phyloP scores from a whole-genome alignment of 2,888 invertebrate genomes.

The Mesorhabditis spiculigera region DNA sequence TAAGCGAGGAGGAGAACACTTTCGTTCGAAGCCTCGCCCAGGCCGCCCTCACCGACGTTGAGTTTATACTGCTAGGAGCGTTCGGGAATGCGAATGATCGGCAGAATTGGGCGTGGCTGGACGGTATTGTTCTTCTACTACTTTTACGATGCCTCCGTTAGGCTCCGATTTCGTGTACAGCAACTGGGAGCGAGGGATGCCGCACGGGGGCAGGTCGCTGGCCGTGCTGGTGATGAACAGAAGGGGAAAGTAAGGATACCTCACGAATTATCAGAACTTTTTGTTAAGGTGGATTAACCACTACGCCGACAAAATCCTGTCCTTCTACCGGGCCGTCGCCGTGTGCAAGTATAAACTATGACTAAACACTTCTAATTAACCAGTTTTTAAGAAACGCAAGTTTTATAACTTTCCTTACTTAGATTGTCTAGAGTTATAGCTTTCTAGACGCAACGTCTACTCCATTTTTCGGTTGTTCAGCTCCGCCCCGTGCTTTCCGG shows the following conservation, averaged over 20 bases:
- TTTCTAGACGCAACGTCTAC: too few relatives aligned
- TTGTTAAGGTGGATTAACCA: conserved; percentile 32
- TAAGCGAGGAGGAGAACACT: conserved; percentile 33
- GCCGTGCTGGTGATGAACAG: conserved; percentile 41
- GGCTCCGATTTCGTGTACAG: conserved; percentile 25
- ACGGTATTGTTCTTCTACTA: conserved; percentile 22
- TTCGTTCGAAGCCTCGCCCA: conserved; percentile 36
- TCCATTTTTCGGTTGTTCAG: too few relatives aligned
- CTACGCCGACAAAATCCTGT: conserved; percentile 37
- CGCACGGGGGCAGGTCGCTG: conserved; percentile 27
- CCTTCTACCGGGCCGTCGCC: conserved; percentile 35
- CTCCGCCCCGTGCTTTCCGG: too few relatives aligned
- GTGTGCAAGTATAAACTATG: conserved; percentile 38
- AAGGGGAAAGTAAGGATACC: conserved; percentile 20
- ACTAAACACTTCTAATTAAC: background rate
- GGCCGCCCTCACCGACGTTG: conserved; percentile 26
- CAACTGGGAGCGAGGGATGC: conserved; percentile 42
- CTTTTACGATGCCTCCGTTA: background rate
- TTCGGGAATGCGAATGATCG: conserved; percentile 39
- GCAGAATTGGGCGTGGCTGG: conserved; percentile 47
- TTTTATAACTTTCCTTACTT: background rate
- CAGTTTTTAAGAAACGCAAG: too few relatives aligned
- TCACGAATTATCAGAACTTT: too few relatives aligned
- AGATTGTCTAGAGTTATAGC: too few relatives aligned
- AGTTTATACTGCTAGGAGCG: conserved; percentile 39